Evolutionary conservation across 2,888 invertebrate species (phyloP), one percentile per base, ranked within the genome.

Genomic region (Hypomecis punctinalis): DNA sequence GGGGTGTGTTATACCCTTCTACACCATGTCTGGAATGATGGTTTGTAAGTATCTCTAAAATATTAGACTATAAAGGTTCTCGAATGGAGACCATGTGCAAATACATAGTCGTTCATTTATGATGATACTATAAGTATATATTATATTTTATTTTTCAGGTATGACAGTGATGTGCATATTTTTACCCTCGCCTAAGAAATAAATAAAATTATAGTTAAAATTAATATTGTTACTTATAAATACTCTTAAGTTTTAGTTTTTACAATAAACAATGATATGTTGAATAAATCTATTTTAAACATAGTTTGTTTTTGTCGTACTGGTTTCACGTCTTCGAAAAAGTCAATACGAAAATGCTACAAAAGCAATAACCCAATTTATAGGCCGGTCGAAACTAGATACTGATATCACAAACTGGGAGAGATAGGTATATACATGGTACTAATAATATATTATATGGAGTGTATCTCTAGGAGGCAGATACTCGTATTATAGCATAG

Each of bases 1-100:
- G 74, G 83, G 82, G 0, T 89, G 89, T 52, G 76, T 76, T 0
- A 75, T 88, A 10, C 87, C 88, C 0, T 88, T 88, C 76, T 88
- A 72, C 49, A 76, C 78, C 0, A 67, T 88, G 57, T 76, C 84
- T 7, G 82, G 74, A 1, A 72, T 82, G 47, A 85, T 88, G 84
- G 68, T 77, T 56, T 70, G 88, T 88, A 68, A 85, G 87, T 78
- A 73, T 54, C 35, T 10, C 33, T 6, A 9, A 37, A 7, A 40
- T 5, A 33, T 35, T 48, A 23, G 40, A 5, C 6, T 6, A 39
- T 39, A 39, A 39, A 39, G 3, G 1, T 39, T 39, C 23, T 23
- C 23, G 23, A 23, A 23, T 23, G 23, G 23, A 39, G 39, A 8
- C 39, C 9, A 9, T 39, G 6, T 39, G 39, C 48, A 35, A 33